phyloP scores from a whole-genome alignment of 2,113 vertebrate species.

The Tringa solitaria region DNA sequence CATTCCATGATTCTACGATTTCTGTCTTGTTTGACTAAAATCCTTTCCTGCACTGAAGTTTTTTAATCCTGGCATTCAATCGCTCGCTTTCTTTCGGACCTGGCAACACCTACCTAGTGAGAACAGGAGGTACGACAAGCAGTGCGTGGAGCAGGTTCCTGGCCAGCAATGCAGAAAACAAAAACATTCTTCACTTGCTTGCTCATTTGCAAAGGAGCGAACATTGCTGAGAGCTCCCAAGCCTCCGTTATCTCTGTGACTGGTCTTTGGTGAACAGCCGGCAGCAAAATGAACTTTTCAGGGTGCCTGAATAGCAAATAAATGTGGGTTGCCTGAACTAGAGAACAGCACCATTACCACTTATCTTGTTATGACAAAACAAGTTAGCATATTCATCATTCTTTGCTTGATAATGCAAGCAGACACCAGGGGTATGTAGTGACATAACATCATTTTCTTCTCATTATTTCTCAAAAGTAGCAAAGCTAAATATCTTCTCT shows the following conservation, averaged over 20 bases:
- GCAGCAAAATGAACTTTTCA: slow-evolving; percentile 42
- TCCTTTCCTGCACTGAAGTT: neutral
- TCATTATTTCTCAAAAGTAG: neutral
- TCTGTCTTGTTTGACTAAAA: neutral
- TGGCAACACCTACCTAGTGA: neutral
- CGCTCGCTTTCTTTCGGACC: neutral
- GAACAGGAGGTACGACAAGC: neutral
- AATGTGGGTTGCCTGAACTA: slow-evolving; percentile 4
- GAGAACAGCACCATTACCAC: neutral
- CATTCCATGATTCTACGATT: neutral
- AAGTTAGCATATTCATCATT: slow-evolving; percentile 15
- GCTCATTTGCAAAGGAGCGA: neutral
- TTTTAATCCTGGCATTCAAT: neutral
- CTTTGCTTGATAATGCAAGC: neutral
- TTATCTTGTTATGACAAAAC: slow-evolving; percentile 27
- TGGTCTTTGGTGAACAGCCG: neutral
- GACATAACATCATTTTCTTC: neutral
- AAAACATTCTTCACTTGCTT: neutral
- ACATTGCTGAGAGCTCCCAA: neutral
- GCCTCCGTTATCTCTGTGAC: neutral
- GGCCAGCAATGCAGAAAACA: neutral
- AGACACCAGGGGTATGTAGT: neutral
- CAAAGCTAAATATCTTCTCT: neutral
- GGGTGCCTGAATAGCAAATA: slow-evolving; percentile 13
- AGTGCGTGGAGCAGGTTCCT: neutral